Base-by-base conservation (phyloP, 2,113 vertebrate genomes). In the Pelecanoides urinatrix region DNA sequence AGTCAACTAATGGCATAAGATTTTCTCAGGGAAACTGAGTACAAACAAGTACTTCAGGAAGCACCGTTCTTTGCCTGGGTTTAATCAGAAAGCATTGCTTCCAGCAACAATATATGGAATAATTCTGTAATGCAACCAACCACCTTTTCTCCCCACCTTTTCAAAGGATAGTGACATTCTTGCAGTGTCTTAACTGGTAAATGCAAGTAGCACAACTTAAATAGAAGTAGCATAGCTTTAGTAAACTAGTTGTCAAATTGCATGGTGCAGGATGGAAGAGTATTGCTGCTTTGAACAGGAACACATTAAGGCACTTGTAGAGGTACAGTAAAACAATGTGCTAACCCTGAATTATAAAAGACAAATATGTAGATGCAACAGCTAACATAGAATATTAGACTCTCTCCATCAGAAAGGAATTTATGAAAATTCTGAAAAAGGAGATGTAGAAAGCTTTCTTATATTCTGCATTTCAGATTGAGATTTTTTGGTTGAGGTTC, bases 1-100 rank as follows among this genome's bases (percentile, higher is more conserved):
- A 78, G 42, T 1, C 2, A 76, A 62, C 47, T 91, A 77, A 86
- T 49, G 42, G n/a, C 74, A 38, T 79, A 19, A 78, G 79, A n/a
- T 70, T 94, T 94, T 92, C 62, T 50, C 72, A 92, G 76, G 40
- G 49, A 97, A 95, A 87, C 73, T 53, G 40, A 73, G 66, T 87
- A 90, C 74, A 58, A 22, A 26, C 53, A 67, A 76, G 50, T 83
- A 75, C 59, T 22, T 95, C 56, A 32, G 68, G 67, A 85, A 88
- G 30, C 65, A 88, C 61, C 13, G 3, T 91, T 86, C 72, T 70
- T 96, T 94, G 75, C 73, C 79, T 96, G 47, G 49, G 63, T 95
- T 97, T 95, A 92, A 96, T 97, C 90, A 91, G 55, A 96, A 97
- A 93, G 36, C 8, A 1, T 67, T 77, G 27, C 56, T 95, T 50